Conservation (phyloP, 2,888 invertebrate species). For the Oithona nana region DNA sequence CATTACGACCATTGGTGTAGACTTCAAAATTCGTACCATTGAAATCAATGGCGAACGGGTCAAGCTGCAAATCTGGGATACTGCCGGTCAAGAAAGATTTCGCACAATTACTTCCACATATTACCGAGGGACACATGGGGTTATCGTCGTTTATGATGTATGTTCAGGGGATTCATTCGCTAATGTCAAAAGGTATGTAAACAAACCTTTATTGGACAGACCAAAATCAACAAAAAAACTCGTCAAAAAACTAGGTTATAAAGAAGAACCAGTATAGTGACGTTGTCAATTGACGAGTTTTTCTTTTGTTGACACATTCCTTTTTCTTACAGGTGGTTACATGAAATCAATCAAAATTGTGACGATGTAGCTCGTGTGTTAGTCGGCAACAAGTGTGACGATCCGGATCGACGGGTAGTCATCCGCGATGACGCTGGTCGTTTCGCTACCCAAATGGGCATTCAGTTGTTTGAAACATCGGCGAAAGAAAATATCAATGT, state of each 20-base stretch:
- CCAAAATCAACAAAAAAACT: background rate
- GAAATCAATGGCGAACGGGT: slow-evolving; percentile 31
- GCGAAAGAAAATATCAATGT: slow-evolving; percentile 98
- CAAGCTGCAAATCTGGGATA: slow-evolving; percentile 95
- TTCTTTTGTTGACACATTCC: background rate
- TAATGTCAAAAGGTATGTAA: slow-evolving; percentile 83
- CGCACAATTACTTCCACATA: slow-evolving; percentile 95
- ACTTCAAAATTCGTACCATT: slow-evolving; percentile 64
- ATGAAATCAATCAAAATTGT: slow-evolving; percentile 98
- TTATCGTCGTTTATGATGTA: slow-evolving; percentile 98
- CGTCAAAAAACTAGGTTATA: background rate
- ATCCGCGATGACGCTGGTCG: slow-evolving; percentile 88
- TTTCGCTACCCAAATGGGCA: slow-evolving; percentile 93
- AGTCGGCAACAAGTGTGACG: slow-evolving; percentile 94
- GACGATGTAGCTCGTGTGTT: slow-evolving; percentile 95
- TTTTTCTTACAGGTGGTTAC: slow-evolving; percentile 34
- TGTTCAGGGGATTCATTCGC: slow-evolving; percentile 97
- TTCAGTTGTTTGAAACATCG: slow-evolving; percentile 90
- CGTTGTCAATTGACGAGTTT: background rate
- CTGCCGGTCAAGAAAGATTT: slow-evolving; percentile 84
- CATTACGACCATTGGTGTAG: slow-evolving; percentile 98
- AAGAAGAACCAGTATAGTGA: background rate
- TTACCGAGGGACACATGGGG: slow-evolving; percentile 75
- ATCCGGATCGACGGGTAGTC: slow-evolving; percentile 83
- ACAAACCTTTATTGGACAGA: background rate